Percentiles rank a stretch among this genome's conserved stretches.
phyloP scores from a whole-genome alignment of 1,140 invertebrate species.

The Leptoteleia sp. region DNA sequence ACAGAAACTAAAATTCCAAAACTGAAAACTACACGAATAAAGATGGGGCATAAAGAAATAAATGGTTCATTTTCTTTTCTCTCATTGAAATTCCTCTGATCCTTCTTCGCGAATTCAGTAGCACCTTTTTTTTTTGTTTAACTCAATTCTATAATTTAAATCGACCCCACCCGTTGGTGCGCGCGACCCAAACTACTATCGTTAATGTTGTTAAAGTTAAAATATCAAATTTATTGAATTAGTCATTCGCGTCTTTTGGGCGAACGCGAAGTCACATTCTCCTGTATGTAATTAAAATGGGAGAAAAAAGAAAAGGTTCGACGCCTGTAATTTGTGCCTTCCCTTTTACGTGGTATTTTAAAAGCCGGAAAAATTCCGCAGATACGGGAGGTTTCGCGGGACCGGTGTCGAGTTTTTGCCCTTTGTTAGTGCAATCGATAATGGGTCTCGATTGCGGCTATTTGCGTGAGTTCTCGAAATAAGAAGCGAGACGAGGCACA shows the following conservation, averaged over 20 bases:
- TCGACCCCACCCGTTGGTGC: too few relatives aligned
- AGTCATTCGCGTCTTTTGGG: constrained; percentile 4
- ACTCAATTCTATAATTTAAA: too few relatives aligned
- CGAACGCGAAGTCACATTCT: constrained; percentile 15
- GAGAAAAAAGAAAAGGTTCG: constrained; percentile 43
- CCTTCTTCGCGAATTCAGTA: too few relatives aligned
- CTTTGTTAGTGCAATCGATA: constrained; percentile 55
- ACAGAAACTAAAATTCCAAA: too few relatives aligned
- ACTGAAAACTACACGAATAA: too few relatives aligned
- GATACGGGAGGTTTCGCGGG: constrained; percentile 40
- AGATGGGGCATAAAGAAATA: too few relatives aligned
- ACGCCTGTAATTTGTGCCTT: constrained; percentile 26
- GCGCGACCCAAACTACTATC: too few relatives aligned
- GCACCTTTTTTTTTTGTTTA: too few relatives aligned
- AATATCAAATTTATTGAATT: constrained; percentile 14
- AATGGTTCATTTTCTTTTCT: too few relatives aligned
- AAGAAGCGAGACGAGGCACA: constrained; percentile 50
- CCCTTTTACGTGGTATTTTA: constrained; percentile 47
- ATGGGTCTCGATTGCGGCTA: constrained; percentile 49
- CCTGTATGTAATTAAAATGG: constrained; percentile 34
- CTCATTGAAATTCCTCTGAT: too few relatives aligned
- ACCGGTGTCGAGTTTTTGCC: constrained; percentile 38
- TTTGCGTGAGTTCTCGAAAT: constrained; percentile 53
- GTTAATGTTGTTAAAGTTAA: too few relatives aligned
- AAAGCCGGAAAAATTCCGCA: constrained; percentile 56